These are phyloP conservation scores for Uria aalge DNA, from an alignment of 2,113 vertebrate species.

Conservation along the genomic window DNA sequence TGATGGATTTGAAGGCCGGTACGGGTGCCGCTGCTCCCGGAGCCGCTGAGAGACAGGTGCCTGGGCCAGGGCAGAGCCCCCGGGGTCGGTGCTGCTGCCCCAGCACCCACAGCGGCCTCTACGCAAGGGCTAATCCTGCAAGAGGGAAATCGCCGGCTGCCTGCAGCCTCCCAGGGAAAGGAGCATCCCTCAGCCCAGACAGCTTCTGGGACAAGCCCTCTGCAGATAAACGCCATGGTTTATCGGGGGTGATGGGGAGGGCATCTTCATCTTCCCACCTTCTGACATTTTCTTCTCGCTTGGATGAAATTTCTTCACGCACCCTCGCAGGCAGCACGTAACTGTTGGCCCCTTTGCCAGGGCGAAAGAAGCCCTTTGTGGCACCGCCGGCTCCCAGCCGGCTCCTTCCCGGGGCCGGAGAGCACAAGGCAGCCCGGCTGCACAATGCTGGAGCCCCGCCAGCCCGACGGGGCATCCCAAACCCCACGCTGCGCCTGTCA, in stretches of 20 bases:
- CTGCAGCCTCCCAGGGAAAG: background rate
- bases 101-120: background rate
- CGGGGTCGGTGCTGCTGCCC: background rate
- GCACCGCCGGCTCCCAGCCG: background rate
- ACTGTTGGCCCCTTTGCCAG: background rate
- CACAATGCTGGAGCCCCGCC: background rate
- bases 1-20: background rate
- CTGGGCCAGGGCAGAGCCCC: background rate
- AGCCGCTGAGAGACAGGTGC: rapidly evolving
- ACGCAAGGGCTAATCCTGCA: background rate
- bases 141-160: background rate
- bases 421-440: background rate
- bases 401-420: background rate
- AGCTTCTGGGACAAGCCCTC: background rate
- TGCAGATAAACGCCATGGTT: background rate
- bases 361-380: background rate
- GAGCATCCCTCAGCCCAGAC: background rate
- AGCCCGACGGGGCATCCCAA: background rate
- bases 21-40: rapidly evolving
- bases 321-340: background rate
- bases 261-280: background rate
- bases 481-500: background rate
- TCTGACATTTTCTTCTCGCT: background rate
- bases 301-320: background rate
- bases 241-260: no score